Base-by-base conservation (phyloP, 2,888 invertebrate species). In the Noctua janthe region DNA sequence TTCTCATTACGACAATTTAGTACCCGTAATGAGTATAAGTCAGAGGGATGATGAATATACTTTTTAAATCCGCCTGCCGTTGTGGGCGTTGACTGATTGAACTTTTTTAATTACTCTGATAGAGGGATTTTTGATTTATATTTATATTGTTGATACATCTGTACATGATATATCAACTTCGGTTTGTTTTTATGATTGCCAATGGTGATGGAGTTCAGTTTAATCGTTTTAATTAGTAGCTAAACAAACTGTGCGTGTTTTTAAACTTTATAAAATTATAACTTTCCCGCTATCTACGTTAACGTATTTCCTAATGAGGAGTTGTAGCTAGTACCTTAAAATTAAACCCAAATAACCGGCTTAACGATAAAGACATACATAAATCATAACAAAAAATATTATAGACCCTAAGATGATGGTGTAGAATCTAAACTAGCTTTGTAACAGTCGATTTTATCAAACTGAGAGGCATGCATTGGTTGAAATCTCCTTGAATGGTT, bases 1-100 rank as follows among this genome's bases (percentile, higher is more conserved):
- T 91, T 94, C 94, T 95, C 96, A 95, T 95, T 95, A 95, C 92
- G 91, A 92, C 92, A 93, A 93, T 93, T 93, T 93, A 93, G 93
- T 91, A 89, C 87, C 85, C 86, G 82, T 94, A 93, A 94, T 94
- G 93, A 93, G 90, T 84, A 91, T 78, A 80, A 88, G 88, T 88
- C 85, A 87, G 74, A 89, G 87, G 89, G 91, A 85, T 78, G 76
- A 69, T 76, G 71, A 81, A 83, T 78, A 85, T 78, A 76, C 80
- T 80, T 87, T 85, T 81, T 80, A 78, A 76, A 75, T 81, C 83
- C 76, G 54, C 15, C 78, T 49, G 75, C 43, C 62, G 39, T 10
- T 56, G 59, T 70, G 69, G 47, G 62, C 62, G 56, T n/a, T 39
- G 64, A 51, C 13, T 88, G 75, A 74, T 88, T 85, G 74, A 49